These are phyloP conservation scores for Arrhopalites spinosus DNA, from an alignment of 2,888 invertebrate species.

Conservation along the genomic window DNA sequence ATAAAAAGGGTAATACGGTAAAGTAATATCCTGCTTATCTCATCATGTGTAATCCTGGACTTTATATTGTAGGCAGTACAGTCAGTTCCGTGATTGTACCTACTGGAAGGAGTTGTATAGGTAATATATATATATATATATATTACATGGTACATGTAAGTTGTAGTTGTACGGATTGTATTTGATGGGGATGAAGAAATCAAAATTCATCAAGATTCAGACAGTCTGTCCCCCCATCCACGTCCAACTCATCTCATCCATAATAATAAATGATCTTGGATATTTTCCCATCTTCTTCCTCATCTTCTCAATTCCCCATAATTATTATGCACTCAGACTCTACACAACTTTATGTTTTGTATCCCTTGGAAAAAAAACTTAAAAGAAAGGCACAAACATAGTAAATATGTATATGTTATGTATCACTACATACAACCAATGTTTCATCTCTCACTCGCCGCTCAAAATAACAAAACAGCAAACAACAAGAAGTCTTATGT, in stretches of 20 bases:
- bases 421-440: background rate
- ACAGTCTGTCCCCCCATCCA: constrained; percentile 51
- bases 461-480: no score
- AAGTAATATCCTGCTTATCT: background rate
- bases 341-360: background rate
- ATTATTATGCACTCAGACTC: constrained; percentile 13
- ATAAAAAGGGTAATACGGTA: background rate
- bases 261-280: constrained; percentile 45
- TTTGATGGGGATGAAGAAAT: constrained; percentile 45
- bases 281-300: constrained; percentile 26
- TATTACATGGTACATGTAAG: no score
- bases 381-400: background rate
- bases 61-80: background rate
- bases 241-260: constrained; percentile 49
- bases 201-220: constrained; percentile 51
- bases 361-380: background rate
- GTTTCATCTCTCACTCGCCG: background rate
- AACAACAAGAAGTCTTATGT: background rate
- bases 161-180: background rate
- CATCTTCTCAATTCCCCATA: constrained; percentile 27
- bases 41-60: background rate
- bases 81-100: no score
- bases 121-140: background rate
- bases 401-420: background rate
- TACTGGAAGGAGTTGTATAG: constrained; percentile 27